Evolutionary conservation across 2,113 vertebrate genomes (phyloP).

Genomic region (Sciurus niger): DNA sequence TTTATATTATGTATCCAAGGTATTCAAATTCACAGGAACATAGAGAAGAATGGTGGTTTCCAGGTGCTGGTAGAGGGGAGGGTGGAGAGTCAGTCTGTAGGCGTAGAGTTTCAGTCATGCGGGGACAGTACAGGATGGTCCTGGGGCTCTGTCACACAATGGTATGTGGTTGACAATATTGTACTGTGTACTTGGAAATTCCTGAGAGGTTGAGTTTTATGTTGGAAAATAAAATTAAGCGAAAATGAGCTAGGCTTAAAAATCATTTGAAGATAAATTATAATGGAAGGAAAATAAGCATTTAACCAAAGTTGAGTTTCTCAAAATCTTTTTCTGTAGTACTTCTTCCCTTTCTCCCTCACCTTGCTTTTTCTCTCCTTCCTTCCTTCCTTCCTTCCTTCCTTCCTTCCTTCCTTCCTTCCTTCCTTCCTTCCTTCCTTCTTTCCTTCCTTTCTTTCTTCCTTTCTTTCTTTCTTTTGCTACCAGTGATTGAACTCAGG

Average conservation of each 20-base stretch:
- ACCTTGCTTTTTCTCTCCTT: neutral
- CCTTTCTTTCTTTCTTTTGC: too few relatives aligned
- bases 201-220: neutral
- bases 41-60: neutral
- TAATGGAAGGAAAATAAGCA: neutral
- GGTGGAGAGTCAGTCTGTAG: too few relatives aligned
- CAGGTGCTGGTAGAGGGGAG: neutral
- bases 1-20: neutral
- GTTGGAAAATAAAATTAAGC: neutral
- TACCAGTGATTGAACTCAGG: too few relatives aligned
- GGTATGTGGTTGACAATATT: neutral
- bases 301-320: neutral
- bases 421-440: too few relatives aligned
- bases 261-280: constrained; percentile 21
- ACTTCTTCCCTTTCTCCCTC: neutral
- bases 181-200: neutral
- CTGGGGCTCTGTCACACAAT: neutral
- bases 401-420: too few relatives aligned
- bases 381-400: neutral
- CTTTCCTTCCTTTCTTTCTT: too few relatives aligned
- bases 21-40: neutral
- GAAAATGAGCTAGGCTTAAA: neutral
- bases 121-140: accelerated
- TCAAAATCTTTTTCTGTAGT: neutral
- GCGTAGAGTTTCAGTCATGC: neutral